These are phyloP conservation scores for Dicaeum eximium DNA, from an alignment of 2,113 vertebrate species.

Conservation along the genomic window DNA sequence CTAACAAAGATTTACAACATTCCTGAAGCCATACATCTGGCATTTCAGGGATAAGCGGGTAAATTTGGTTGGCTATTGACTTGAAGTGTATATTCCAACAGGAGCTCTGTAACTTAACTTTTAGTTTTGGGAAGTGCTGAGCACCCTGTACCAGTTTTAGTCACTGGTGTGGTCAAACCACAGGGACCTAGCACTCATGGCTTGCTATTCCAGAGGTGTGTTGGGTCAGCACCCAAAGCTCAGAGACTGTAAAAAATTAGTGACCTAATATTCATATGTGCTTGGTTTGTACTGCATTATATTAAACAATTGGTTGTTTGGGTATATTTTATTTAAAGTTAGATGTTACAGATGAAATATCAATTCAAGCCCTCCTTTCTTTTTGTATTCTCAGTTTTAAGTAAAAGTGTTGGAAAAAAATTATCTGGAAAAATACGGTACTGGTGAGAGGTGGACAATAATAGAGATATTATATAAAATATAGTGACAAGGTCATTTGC, in stretches of 20 bases:
- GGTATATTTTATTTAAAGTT: neutral
- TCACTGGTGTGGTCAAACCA: neutral
- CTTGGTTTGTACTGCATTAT: neutral
- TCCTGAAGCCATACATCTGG: neutral
- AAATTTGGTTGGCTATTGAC: neutral
- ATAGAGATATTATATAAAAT: neutral
- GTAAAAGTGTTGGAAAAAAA: neutral
- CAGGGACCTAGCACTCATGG: neutral
- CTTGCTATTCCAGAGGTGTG: neutral
- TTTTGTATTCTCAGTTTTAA: neutral
- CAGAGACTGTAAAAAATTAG: neutral
- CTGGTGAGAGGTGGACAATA: neutral
- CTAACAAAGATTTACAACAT: neutral
- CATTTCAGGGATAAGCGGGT: neutral
- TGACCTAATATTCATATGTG: neutral
- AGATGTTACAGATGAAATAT: neutral
- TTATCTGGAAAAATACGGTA: neutral
- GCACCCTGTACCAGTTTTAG: neutral
- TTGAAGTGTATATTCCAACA: neutral
- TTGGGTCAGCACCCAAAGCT: neutral
- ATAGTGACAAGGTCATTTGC: neutral
- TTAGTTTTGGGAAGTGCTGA: neutral
- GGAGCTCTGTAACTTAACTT: neutral
- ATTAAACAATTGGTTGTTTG: neutral
- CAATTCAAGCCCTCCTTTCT: neutral